A percentile compares a stretch with the other conserved stretches of the same genome.
Conservation (phyloP, 2,888 invertebrate genomes). For the Drosophila paucipuncta region DNA sequence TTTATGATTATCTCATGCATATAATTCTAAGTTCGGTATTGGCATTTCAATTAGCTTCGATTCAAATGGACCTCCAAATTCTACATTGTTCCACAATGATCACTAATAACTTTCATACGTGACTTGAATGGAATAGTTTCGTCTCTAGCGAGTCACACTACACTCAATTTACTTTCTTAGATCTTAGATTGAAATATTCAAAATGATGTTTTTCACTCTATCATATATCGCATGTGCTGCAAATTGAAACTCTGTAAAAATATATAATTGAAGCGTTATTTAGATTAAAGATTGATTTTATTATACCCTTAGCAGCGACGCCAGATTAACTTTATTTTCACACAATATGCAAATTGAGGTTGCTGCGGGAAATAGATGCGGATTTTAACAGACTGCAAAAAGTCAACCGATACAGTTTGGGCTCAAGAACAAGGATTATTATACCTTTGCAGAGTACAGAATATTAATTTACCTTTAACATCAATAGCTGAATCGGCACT, state of each 20-base stretch:
- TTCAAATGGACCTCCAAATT: conserved; percentile 2
- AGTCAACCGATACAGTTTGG: neutral
- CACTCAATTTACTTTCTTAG: neutral
- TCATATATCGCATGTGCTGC: neutral
- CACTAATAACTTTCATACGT: conserved; percentile 18
- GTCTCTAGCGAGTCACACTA: neutral
- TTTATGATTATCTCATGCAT: conserved; percentile 40
- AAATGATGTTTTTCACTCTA: no score
- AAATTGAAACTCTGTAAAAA: neutral
- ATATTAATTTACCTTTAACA: neutral
- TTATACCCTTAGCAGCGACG: neutral
- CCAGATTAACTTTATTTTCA: neutral
- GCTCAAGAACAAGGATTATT: neutral
- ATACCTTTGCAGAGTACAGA: neutral
- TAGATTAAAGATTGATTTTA: neutral
- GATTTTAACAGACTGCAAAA: accelerated
- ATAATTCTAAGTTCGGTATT: conserved; percentile 7
- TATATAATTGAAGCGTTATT: neutral
- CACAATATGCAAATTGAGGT: neutral
- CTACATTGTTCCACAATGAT: conserved; percentile 4
- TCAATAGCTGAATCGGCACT: neutral
- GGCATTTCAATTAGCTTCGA: conserved; percentile 33
- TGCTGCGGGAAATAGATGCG: neutral
- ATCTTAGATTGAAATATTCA: neutral
- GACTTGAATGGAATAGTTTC: conserved; percentile 7